A percentile compares a stretch with the other conserved stretches of the same genome.
These are phyloP conservation scores for Argentina silus DNA, from an alignment of 2,797 vertebrate species.

Conservation along the genomic window DNA sequence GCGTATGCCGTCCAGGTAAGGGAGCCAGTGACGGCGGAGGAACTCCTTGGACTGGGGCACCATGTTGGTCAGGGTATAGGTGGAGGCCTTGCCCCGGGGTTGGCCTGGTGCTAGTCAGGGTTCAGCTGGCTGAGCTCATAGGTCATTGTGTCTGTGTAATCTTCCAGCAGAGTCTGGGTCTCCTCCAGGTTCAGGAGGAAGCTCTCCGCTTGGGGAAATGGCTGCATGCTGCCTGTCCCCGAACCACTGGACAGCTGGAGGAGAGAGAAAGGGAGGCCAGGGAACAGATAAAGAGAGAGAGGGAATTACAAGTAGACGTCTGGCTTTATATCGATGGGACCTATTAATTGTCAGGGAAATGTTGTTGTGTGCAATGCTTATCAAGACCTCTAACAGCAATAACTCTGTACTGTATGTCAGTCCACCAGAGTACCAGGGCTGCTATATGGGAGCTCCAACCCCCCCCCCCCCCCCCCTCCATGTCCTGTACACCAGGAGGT, in stretches of 20 bases:
- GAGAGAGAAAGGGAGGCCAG: not conserved
- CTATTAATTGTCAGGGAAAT: not conserved
- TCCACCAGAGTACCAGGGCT: not conserved
- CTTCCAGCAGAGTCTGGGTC: constrained; percentile 27
- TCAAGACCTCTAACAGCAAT: not conserved
- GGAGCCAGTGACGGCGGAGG: constrained; percentile 29
- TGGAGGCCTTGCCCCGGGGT: constrained; percentile 38
- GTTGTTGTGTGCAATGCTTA: not conserved
- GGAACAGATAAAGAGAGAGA: not conserved
- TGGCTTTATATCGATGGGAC: not conserved
- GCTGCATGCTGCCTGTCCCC: constrained; percentile 42
- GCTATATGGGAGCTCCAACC: too few species aligned
- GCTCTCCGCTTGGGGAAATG: constrained; percentile 19
- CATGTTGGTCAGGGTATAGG: constrained; percentile 50
- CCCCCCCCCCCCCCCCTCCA: too few species aligned
- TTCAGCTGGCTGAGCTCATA: constrained; percentile 44
- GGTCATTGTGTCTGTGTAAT: constrained; percentile 17
- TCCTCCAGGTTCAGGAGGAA: constrained; percentile 24
- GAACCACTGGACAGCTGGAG: constrained; percentile 34
- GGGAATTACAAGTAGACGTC: not conserved
- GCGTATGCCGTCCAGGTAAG: constrained; percentile 30
- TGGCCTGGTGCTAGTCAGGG: constrained; percentile 42
- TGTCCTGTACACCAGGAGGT: too few species aligned
- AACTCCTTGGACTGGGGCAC: constrained; percentile 43
- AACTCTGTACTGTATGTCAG: too few species aligned